Base-by-base conservation (phyloP, 2,888 invertebrate genomes). In the Carterocephalus palaemon region DNA sequence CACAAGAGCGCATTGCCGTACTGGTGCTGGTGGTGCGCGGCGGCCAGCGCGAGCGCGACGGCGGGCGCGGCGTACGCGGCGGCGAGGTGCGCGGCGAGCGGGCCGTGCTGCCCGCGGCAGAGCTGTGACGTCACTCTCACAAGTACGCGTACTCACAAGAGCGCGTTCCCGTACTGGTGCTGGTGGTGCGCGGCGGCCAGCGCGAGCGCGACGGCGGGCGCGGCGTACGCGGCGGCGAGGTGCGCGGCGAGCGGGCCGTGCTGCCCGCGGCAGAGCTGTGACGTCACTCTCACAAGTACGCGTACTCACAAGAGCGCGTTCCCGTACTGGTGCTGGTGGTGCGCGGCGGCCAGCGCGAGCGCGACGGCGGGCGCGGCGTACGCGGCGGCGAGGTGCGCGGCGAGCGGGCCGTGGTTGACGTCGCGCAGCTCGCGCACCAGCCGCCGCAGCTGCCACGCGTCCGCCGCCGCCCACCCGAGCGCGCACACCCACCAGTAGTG, bases 181-280 rank as follows among this genome's bases (percentile, higher is more conserved):
- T 96, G 96, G 42, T 96, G 90, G 0, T 98, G 95, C 0, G 96
- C 95, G 15, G 97, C 95, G 2, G 97, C 94, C 12, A 98, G 86
- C 19, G 96, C 96, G 1, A 98, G 95, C 32, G 95, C 91, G 7
- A 98, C 92, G 1, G 97, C 97, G 0, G 98, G 98, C 49, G 94
- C 90, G 43, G 95, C 97, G 73, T 97, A 98, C 8, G 97, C 98
- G 67, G 95, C 90, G 8, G 95, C 93, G 60, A 96, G 95, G 72
- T 96, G 98, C 71, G 97, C 96, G 69, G 95, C 95, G 47, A 98
- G 95, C 20, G 95, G 94, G 2, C 96, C 98, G 74, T 97, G 96
- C 87, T 98, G 98, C 33, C 98, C 96, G 77, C 98, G 97, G 2
- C 98, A n/a, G n/a, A n/a, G n/a, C n/a, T n/a, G n/a, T n/a, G n/a